These are phyloP conservation scores for Pimephales promelas DNA, from an alignment of 2,113 vertebrate species.

Conservation along the genomic window DNA sequence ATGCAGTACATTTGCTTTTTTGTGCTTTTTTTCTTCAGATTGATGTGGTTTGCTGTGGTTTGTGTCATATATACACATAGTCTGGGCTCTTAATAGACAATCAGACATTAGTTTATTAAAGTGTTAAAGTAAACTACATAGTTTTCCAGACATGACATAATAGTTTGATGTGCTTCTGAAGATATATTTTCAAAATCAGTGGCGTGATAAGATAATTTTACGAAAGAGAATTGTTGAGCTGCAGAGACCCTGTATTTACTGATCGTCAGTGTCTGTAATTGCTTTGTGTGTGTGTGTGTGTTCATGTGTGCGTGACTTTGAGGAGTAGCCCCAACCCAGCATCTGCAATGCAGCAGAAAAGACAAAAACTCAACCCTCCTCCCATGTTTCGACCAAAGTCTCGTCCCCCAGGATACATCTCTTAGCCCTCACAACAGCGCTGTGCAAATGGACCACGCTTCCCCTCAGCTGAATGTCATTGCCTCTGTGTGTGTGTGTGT, in stretches of 20 bases:
- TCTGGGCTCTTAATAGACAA: not conserved
- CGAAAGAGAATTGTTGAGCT: not conserved
- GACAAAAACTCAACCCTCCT: constrained; percentile 57
- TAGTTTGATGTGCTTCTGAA: not conserved
- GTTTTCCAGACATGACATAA: not conserved
- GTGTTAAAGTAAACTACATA: not conserved
- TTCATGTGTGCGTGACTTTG: constrained; percentile 61
- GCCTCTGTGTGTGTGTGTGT: constrained; percentile 14
- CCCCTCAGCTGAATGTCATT: constrained; percentile 27
- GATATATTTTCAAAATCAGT: not conserved
- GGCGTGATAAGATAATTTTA: constrained; percentile 1
- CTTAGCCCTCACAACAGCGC: constrained; percentile 17
- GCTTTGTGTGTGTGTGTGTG: constrained; percentile 49
- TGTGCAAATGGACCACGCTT: constrained; percentile 29
- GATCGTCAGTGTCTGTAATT: constrained; percentile 13
- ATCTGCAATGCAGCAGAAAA: constrained; percentile 83
- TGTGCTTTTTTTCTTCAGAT: not conserved
- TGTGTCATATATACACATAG: not conserved
- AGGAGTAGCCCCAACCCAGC: constrained; percentile 74
- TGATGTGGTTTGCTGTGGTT: not conserved
- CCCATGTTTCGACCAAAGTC: constrained; percentile 65
- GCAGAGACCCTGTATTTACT: constrained; percentile 28
- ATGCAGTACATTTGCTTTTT: not conserved
- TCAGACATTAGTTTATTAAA: not conserved
- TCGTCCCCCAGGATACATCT: constrained; percentile 54